These are phyloP conservation scores for Volucella inflata DNA, from an alignment of 2,888 invertebrate genomes.

Conservation along the genomic window DNA sequence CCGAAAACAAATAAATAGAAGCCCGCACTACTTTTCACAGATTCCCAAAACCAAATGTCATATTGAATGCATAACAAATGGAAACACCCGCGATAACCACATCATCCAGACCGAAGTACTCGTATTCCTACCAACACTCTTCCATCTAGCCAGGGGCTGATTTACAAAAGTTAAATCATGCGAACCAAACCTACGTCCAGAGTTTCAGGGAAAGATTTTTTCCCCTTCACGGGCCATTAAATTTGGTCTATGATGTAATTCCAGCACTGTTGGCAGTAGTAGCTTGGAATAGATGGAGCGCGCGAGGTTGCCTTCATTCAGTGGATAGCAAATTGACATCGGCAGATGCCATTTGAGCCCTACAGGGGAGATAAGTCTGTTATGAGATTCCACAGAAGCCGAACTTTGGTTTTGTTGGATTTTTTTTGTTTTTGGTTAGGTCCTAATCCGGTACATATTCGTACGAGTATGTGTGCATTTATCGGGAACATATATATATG, in stretches of 20 bases:
- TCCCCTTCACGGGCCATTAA: conserved; percentile 62
- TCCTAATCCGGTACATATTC: conserved; percentile 37
- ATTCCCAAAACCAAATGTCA: conserved; percentile 51
- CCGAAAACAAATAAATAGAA: conserved; percentile 33
- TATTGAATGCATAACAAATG: conserved; percentile 54
- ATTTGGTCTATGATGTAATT: conserved; percentile 63
- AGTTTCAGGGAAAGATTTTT: conserved; percentile 31
- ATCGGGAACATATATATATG: conserved; percentile 54
- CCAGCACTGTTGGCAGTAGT: conserved; percentile 30
- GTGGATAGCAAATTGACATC: conserved; percentile 61
- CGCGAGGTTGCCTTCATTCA: conserved; percentile 15
- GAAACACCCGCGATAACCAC: conserved; percentile 63
- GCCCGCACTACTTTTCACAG: conserved; percentile 45
- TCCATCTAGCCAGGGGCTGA: conserved; percentile 38
- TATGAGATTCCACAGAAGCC: conserved; percentile 48
- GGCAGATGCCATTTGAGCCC: conserved; percentile 60
- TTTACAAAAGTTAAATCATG: conserved; percentile 60
- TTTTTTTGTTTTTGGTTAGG: background rate
- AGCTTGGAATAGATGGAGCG: conserved; percentile 2
- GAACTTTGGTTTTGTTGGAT: conserved; percentile 18
- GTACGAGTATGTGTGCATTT: conserved; percentile 47
- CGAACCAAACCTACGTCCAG: conserved; percentile 57
- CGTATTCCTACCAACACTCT: too few relatives aligned
- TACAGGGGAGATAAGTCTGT: conserved; percentile 67
- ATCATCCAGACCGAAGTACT: conserved; percentile 6